Base-by-base conservation (phyloP, 2,888 invertebrate species). In the Epinotia ramella region DNA sequence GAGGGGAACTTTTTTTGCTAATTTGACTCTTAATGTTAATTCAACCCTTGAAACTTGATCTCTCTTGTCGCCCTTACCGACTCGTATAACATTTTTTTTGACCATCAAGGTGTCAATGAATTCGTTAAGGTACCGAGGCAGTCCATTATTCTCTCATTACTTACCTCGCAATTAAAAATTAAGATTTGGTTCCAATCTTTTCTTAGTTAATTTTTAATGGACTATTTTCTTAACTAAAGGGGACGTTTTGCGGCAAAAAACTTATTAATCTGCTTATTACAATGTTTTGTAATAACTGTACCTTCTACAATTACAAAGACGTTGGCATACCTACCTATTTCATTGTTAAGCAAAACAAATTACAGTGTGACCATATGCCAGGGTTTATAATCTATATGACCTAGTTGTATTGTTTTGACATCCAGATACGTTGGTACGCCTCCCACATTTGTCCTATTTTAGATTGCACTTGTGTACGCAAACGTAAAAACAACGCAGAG, bases 381-480 rank as follows among this genome's bases (percentile, higher is more conserved):
- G 67, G 33, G 59, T 67, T 57, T 13, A n/a, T 62, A 76, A 75
- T 62, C 56, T 28, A 69, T 64, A 13, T 76, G 77, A 74, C 73
- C 70, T 72, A 69, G 77, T 73, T 73, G 49, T 18, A 64, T 73
- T 65, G 68, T 73, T 73, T 71, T 77, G 66, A 68, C 76, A 73
- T 73, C 24, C 81, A 81, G 80, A 82, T 79, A 79, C 79, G 80
- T 83, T 70, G 33, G 64, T 60, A 73, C 73, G 86, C 88, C 92
- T 92, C 93, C 92, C 93, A 92, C 93, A 89, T 85, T 87, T 90
- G 89, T 89, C 87, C 91, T 81, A 91, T 91, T 91, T 91, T 91
- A 89, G 87, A 85, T 84, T 82, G 80, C 88, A 88, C 91, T 90
- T 90, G 89, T 91, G 86, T 67, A 71, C 53, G 66, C 18, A 49